A percentile compares a stretch with the other conserved stretches of the same genome.
phyloP scores from a whole-genome alignment of 2,888 invertebrate species.

The Chrysolina americana region DNA sequence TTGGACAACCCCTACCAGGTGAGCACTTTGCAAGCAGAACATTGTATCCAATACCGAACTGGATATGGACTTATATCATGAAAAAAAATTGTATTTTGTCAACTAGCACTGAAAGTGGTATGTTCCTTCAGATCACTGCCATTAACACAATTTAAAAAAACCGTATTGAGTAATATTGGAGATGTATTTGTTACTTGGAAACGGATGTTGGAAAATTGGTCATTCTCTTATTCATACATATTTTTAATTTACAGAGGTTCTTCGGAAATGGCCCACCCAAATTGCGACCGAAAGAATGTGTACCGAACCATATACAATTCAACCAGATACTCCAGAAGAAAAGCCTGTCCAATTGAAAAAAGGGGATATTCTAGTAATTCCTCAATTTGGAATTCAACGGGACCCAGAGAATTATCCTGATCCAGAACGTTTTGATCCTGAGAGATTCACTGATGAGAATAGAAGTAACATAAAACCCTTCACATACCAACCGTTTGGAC shows the following conservation, averaged over 20 bases:
- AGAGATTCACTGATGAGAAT: too few relatives aligned
- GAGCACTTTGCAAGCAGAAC: too few relatives aligned
- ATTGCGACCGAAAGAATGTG: conserved; percentile 71
- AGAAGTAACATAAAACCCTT: conserved; percentile 47
- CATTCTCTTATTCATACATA: neutral
- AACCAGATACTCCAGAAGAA: conserved; percentile 52
- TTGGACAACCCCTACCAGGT: too few relatives aligned
- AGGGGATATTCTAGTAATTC: conserved; percentile 63
- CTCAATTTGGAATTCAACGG: conserved; percentile 65
- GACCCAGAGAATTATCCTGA: conserved; percentile 67
- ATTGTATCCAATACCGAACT: too few relatives aligned
- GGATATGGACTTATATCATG: too few relatives aligned
- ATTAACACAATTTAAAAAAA: too few relatives aligned
- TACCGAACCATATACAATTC: conserved; percentile 67
- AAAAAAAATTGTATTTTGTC: too few relatives aligned
- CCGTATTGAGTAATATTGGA: too few relatives aligned
- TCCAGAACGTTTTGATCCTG: conserved; percentile 57
- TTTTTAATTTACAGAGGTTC: conserved; percentile 69
- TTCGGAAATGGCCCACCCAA: conserved; percentile 69
- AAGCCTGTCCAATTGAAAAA: conserved; percentile 49
- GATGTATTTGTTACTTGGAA: too few relatives aligned
- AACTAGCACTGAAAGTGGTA: too few relatives aligned
- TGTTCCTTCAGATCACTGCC: too few relatives aligned
- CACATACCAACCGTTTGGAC: conserved; percentile 54
- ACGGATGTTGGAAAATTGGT: neutral